These are phyloP conservation scores for Netelia melanura DNA, from an alignment of 2,888 invertebrate genomes.

Conservation along the genomic window DNA sequence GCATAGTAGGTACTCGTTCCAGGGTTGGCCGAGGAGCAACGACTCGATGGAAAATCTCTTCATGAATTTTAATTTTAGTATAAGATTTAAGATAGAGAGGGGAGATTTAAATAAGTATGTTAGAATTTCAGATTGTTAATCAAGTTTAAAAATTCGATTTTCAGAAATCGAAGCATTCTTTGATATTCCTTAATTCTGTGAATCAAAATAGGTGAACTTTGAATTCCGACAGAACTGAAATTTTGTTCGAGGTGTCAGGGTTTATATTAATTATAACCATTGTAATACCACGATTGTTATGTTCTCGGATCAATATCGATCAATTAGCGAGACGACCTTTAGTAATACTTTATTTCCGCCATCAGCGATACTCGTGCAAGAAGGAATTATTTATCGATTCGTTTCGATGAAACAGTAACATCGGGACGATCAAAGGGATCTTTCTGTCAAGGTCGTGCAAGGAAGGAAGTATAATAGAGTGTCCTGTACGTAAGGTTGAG, in stretches of 20 bases:
- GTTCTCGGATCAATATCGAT: too few relatives aligned
- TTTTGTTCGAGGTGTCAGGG: too few relatives aligned
- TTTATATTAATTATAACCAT: too few relatives aligned
- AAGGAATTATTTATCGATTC: conserved; percentile 41
- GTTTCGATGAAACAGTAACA: conserved; percentile 39
- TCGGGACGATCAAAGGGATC: conserved; percentile 56
- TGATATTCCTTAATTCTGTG: too few relatives aligned
- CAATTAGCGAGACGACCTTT: too few relatives aligned
- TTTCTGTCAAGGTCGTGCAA: conserved; percentile 50
- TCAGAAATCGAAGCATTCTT: too few relatives aligned
- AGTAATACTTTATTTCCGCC: neutral
- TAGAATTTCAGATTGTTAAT: too few relatives aligned
- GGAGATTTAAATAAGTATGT: too few relatives aligned
- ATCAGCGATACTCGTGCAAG: neutral
- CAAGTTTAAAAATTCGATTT: too few relatives aligned
- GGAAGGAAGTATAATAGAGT: conserved; percentile 42
- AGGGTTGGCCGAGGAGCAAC: conserved; percentile 1
- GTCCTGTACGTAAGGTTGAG: conserved; percentile 58
- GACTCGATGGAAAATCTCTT: conserved; percentile 19
- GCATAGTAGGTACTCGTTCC: conserved; percentile 27
- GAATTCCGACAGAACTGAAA: too few relatives aligned
- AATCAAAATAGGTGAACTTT: too few relatives aligned
- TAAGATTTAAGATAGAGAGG: neutral
- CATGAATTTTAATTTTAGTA: neutral
- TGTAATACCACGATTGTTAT: too few relatives aligned